Percentiles rank a stretch among this genome's conserved stretches.
These are phyloP conservation scores for Amia ocellicauda DNA, from an alignment of 2,113 vertebrate species.

Conservation along the genomic window DNA sequence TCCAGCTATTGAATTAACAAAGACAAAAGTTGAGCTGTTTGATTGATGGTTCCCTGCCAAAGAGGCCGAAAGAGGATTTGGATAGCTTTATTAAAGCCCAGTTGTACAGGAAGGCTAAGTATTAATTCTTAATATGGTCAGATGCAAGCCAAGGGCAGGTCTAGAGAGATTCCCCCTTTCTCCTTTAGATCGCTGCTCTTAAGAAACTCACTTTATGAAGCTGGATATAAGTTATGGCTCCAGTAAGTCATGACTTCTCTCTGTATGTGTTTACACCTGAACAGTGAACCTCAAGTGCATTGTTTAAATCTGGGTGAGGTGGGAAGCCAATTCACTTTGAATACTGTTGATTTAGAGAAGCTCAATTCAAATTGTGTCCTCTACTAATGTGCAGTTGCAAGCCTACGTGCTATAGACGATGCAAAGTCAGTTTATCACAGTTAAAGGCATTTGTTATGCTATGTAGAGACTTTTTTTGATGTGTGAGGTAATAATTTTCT, in stretches of 20 bases:
- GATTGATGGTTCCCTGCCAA: constrained; percentile 51
- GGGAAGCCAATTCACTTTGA: too few species aligned
- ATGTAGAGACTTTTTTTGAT: too few species aligned
- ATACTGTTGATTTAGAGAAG: too few species aligned
- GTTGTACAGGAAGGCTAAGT: constrained; percentile 58
- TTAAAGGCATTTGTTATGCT: too few species aligned
- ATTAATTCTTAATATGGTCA: constrained; percentile 72
- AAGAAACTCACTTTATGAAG: constrained; percentile 73
- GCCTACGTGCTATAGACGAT: too few species aligned
- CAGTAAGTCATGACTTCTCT: not conserved
- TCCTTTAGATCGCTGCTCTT: constrained; percentile 71
- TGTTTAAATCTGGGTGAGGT: too few species aligned
- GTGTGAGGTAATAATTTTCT: too few species aligned
- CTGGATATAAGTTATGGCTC: constrained; percentile 39
- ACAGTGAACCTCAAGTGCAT: too few species aligned
- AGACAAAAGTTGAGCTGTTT: constrained; percentile 44
- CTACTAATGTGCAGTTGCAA: too few species aligned
- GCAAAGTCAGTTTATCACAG: too few species aligned
- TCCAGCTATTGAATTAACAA: constrained; percentile 50
- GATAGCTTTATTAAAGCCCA: constrained; percentile 61
- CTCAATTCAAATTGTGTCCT: too few species aligned
- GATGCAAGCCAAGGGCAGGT: constrained; percentile 63
- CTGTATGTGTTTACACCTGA: too few species aligned
- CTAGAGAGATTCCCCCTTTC: constrained; percentile 63
- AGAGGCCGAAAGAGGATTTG: constrained; percentile 56